Evolutionary conservation across 2,113 vertebrate species (phyloP).

Genomic region (Podarcis raffonei): DNA sequence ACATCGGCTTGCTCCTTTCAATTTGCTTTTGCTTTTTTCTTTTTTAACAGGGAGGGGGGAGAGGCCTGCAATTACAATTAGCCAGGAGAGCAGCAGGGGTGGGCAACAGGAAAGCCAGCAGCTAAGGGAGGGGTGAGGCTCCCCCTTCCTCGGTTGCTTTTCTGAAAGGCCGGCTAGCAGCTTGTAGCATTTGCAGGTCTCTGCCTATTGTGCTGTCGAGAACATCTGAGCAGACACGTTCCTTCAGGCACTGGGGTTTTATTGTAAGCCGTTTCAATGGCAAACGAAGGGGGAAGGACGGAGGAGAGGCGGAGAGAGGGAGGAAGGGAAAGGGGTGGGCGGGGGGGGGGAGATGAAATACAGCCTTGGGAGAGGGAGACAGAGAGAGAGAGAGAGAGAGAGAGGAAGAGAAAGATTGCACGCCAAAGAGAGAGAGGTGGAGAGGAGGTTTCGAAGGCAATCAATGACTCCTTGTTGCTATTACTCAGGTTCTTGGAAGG

Average conservation of each 20-base stretch:
- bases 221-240: slow-evolving; percentile 62
- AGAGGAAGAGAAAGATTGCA: slow-evolving; percentile 39
- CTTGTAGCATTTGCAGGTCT: slow-evolving; percentile 55
- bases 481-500: slow-evolving; percentile 64
- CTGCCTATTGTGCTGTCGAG: slow-evolving; percentile 66
- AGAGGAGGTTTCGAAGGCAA: slow-evolving; percentile 57
- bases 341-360: not conserved
- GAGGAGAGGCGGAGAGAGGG: rapidly evolving
- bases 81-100: slow-evolving; percentile 34
- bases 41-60: not conserved
- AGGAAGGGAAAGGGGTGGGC: rapidly evolving
- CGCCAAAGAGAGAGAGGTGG: slow-evolving; percentile 44
- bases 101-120: slow-evolving; percentile 32
- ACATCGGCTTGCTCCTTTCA: slow-evolving; percentile 53
- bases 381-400: not conserved
- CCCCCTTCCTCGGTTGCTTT: slow-evolving; percentile 18
- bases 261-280: slow-evolving; percentile 70
- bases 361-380: slow-evolving; percentile 20
- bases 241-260: slow-evolving; percentile 62
- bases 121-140: slow-evolving; percentile 47
- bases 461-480: slow-evolving; percentile 63
- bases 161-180: slow-evolving; percentile 47
- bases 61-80: slow-evolving; percentile 48
- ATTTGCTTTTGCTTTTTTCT: slow-evolving; percentile 60
- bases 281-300: slow-evolving; percentile 32